Conservation (phyloP, 2,888 invertebrate genomes). For the Mythimna vitellina region DNA sequence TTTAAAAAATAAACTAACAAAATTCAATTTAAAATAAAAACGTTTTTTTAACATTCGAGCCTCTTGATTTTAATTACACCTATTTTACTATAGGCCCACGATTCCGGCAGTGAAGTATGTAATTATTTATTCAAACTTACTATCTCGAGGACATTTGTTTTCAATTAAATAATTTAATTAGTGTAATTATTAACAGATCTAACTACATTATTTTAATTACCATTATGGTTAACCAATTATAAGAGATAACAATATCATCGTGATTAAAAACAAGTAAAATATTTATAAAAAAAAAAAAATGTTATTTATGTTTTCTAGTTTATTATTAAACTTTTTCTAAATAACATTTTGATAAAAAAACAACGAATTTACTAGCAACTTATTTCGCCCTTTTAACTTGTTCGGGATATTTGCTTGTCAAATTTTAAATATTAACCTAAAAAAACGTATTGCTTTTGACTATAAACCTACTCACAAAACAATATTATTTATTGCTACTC, state of each 20-base stretch:
- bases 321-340: neutral
- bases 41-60: neutral
- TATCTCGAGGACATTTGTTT: conserved; percentile 8
- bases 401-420: conserved; percentile 20
- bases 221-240: conserved; percentile 47
- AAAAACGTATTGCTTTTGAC: neutral
- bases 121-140: neutral
- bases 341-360: conserved; percentile 54
- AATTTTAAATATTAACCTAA: neutral
- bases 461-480: neutral
- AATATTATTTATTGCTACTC: conserved; percentile 23
- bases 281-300: conserved; percentile 7
- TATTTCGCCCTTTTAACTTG: conserved; percentile 25
- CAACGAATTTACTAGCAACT: conserved; percentile 28
- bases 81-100: neutral
- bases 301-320: conserved; percentile 17
- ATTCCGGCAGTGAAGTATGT: neutral
- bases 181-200: conserved; percentile 48
- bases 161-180: conserved; percentile 25
- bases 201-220: conserved; percentile 33
- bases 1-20: neutral
- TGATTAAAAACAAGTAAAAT: conserved; percentile 48
- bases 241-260: conserved; percentile 45
- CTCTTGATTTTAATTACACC: conserved; percentile 5
- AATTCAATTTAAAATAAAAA: fast-evolving